A percentile compares a stretch with the other conserved stretches of the same genome.
Evolutionary conservation across 2,888 invertebrate genomes (phyloP).

Genomic region (Noctua fimbriata): DNA sequence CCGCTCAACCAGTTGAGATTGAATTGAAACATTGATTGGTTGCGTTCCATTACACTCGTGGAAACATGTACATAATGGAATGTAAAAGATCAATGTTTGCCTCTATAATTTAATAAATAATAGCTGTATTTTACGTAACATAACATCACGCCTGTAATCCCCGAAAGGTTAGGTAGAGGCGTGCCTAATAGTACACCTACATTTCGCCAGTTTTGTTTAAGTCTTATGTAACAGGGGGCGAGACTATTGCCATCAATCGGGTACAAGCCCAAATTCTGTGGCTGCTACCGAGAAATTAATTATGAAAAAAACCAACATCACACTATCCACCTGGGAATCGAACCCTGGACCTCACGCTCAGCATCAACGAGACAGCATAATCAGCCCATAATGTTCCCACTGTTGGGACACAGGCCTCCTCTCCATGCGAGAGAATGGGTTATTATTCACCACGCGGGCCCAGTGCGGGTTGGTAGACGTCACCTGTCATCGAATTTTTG

Average conservation of each 20-base stretch:
- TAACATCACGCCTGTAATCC: background rate
- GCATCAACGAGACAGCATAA: too few species aligned
- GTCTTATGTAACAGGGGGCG: background rate
- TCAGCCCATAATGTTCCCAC: too few species aligned
- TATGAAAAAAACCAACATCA: too few species aligned
- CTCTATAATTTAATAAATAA: background rate
- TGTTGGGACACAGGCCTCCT: too few species aligned
- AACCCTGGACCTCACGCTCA: too few species aligned
- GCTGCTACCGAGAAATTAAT: too few species aligned
- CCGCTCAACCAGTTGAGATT: constrained; percentile 24
- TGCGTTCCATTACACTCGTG: constrained; percentile 2
- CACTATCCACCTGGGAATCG: too few species aligned
- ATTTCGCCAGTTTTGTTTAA: background rate
- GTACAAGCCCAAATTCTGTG: too few species aligned
- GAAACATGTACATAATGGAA: background rate
- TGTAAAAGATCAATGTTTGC: background rate
- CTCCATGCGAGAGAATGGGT: too few species aligned
- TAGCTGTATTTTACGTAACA: background rate
- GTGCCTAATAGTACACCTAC: background rate
- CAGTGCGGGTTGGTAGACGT: too few species aligned
- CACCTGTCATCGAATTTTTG: too few species aligned
- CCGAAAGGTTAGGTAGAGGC: background rate
- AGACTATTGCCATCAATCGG: background rate
- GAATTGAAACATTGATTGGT: constrained; percentile 27
- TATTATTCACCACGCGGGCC: too few species aligned